phyloP scores from a whole-genome alignment of 2,113 vertebrate species.

The Silurus glanis region DNA sequence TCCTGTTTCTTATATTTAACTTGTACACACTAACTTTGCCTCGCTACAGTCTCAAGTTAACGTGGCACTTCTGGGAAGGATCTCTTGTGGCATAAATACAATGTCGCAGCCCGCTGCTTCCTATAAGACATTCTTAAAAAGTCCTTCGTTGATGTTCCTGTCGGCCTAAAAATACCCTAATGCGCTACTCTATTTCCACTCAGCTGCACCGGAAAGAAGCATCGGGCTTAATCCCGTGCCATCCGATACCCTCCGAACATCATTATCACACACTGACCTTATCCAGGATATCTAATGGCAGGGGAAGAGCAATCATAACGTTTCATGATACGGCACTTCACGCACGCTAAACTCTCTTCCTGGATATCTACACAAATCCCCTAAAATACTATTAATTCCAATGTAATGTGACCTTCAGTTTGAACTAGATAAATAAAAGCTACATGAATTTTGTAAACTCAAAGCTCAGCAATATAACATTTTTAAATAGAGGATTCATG shows the following conservation, averaged over 20 bases:
- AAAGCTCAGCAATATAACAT: background rate
- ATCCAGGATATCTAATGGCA: constrained; percentile 29
- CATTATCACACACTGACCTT: constrained; percentile 34
- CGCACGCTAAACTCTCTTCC: background rate
- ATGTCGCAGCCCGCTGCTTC: constrained; percentile 20
- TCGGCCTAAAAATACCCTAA: constrained; percentile 46
- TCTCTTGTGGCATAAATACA: constrained; percentile 15
- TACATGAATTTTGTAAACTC: background rate
- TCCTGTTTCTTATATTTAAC: background rate
- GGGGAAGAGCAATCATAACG: background rate
- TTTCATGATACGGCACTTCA: background rate
- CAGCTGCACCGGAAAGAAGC: constrained; percentile 35
- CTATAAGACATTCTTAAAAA: constrained; percentile 19
- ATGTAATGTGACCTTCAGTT: background rate
- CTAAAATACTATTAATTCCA: background rate
- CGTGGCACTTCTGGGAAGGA: background rate
- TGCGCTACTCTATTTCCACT: constrained; percentile 45
- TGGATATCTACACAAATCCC: background rate
- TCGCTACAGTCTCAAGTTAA: background rate
- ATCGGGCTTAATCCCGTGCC: constrained; percentile 19
- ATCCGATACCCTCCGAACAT: constrained; percentile 30
- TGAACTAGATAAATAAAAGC: background rate
- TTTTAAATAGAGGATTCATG: background rate
- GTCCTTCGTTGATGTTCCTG: constrained; percentile 37
- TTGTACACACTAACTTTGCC: background rate